Evolutionary conservation across 2,113 vertebrate genomes (phyloP).

Genomic region (Dolichotis patagonum): DNA sequence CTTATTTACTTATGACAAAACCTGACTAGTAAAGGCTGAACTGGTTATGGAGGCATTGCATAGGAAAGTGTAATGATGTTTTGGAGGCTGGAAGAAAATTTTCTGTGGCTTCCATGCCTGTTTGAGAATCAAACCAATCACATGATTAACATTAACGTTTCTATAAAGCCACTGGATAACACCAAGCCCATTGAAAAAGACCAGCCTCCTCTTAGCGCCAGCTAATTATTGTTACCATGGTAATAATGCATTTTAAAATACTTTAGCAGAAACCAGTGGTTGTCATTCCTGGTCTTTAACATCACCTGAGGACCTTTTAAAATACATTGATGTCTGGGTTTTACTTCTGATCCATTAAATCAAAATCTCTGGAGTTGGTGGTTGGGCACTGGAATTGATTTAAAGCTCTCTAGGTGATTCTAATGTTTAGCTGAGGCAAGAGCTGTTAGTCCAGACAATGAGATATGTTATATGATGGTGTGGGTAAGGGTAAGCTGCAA

Average conservation of each 20-base stretch:
- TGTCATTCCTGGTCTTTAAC: slow-evolving; percentile 9
- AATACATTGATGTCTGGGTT: slow-evolving; percentile 6
- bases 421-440: background rate
- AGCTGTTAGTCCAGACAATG: background rate
- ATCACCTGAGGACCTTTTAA: slow-evolving; percentile 60
- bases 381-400: slow-evolving; percentile 21
- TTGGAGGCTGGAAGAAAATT: background rate
- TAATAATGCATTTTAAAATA: slow-evolving; percentile 50
- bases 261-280: slow-evolving; percentile 42
- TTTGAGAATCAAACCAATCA: background rate
- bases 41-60: background rate
- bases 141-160: background rate
- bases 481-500: background rate
- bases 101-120: background rate
- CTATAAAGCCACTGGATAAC: background rate
- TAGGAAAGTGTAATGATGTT: background rate
- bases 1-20: background rate
- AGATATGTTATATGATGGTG: background rate
- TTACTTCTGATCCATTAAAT: slow-evolving; percentile 30
- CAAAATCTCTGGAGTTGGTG: slow-evolving; percentile 37
- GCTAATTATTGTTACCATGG: background rate
- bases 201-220: background rate
- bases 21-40: background rate
- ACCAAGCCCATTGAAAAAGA: background rate
- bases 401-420: slow-evolving; percentile 28